Conservation (phyloP, 2,797 vertebrate species). For the Pangasius sanitwongsei region DNA sequence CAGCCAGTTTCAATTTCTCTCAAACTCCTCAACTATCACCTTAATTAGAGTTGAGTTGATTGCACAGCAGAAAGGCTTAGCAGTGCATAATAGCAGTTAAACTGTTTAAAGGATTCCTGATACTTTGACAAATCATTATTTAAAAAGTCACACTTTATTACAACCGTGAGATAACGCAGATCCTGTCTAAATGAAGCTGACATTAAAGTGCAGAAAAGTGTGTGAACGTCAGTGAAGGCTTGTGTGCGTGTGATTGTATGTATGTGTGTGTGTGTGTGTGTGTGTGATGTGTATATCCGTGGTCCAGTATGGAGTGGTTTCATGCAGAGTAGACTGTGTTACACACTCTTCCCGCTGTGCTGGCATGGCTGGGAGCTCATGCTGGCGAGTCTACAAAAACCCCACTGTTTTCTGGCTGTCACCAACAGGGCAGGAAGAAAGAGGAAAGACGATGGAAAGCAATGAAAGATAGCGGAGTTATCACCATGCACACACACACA, state of each 20-base stretch:
- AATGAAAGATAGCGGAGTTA: slow-evolving; percentile 47
- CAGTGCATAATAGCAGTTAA: background rate
- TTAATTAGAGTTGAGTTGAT: slow-evolving; percentile 48
- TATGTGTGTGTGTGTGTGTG: background rate
- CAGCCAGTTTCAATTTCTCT: slow-evolving; percentile 48
- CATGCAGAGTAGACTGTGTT: slow-evolving; percentile 47
- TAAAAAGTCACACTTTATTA: slow-evolving; percentile 5
- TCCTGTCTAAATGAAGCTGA: slow-evolving; percentile 9
- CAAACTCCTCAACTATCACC: slow-evolving; percentile 59
- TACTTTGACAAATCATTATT: slow-evolving; percentile 12
- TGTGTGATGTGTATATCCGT: slow-evolving; percentile 10
- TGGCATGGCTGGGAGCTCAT: slow-evolving; percentile 55
- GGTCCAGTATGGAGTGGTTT: slow-evolving; percentile 36
- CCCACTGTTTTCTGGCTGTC: slow-evolving; percentile 59
- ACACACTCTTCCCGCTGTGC: slow-evolving; percentile 52
- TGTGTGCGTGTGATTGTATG: slow-evolving; percentile 5
- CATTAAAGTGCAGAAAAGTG: background rate
- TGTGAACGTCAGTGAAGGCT: background rate
- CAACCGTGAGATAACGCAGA: background rate
- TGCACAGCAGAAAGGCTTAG: background rate
- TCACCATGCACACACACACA: slow-evolving; percentile 30
- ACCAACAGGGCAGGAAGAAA: slow-evolving; percentile 56
- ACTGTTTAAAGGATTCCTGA: background rate
- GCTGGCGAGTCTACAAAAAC: slow-evolving; percentile 57
- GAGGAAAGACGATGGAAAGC: slow-evolving; percentile 50